phyloP scores from a whole-genome alignment of 2,888 invertebrate genomes.

The Rhopalosiphum nymphaeae region DNA sequence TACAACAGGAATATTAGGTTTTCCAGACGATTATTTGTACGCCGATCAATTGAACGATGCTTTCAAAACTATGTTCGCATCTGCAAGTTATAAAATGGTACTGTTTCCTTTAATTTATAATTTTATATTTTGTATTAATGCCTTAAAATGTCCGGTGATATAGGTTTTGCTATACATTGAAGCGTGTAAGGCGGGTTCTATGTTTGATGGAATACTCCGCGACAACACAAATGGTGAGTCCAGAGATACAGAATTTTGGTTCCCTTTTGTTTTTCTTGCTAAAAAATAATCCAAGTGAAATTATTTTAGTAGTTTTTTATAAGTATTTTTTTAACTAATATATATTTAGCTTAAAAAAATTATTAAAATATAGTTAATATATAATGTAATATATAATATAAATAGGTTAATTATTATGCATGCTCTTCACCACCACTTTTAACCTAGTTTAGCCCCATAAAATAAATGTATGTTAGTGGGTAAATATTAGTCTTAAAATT shows the following conservation, averaged over 20 bases:
- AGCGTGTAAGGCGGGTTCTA: conserved; percentile 76
- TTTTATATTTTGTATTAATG: background rate
- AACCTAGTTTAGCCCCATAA: background rate
- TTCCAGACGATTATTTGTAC: conserved; percentile 71
- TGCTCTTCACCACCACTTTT: no score
- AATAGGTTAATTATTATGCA: no score
- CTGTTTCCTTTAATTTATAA: background rate
- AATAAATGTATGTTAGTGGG: background rate
- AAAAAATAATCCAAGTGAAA: background rate
- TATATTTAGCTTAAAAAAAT: no score
- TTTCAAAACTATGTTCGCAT: conserved; percentile 70
- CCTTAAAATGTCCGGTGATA: background rate
- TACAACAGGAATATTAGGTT: conserved; percentile 74
- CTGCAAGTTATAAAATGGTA: conserved; percentile 8
- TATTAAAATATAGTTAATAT: no score
- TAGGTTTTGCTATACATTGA: conserved; percentile 76
- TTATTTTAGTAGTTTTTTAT: conserved; percentile 36
- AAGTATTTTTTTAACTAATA: background rate
- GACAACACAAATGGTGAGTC: conserved; percentile 72
- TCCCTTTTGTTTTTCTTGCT: background rate
- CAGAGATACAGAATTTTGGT: background rate
- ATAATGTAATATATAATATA: no score
- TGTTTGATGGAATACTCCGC: conserved; percentile 74
- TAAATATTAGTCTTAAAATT: background rate
- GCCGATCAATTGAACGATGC: conserved; percentile 68